Conservation (phyloP, 35 echinoderm and acorn worm species). For the Lytechinus pictus region DNA sequence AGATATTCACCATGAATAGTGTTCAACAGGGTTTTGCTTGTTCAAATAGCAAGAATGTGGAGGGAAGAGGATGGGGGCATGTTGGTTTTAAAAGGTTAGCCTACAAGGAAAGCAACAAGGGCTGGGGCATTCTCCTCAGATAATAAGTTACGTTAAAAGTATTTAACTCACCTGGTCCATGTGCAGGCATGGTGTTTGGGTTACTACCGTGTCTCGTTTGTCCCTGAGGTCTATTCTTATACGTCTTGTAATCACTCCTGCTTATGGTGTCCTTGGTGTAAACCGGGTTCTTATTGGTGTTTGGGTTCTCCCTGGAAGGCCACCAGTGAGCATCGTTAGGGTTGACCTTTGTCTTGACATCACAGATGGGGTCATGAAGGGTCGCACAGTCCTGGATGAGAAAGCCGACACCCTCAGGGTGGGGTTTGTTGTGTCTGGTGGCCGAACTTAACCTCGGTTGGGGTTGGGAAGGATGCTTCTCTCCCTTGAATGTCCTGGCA, state of each 20-base stretch:
- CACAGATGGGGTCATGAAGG: constrained; percentile 89
- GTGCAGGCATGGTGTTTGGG: constrained; percentile 58
- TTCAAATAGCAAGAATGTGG: too few relatives aligned
- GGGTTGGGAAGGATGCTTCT: constrained; percentile 41
- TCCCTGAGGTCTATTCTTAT: constrained; percentile 2
- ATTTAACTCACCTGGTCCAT: constrained; percentile 76
- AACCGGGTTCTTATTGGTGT: constrained; percentile 47
- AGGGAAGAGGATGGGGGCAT: too few relatives aligned
- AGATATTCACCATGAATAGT: neutral
- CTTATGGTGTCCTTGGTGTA: constrained; percentile 76
- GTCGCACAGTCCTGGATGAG: constrained; percentile 77
- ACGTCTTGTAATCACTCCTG: constrained; percentile 63
- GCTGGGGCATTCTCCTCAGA: too few relatives aligned
- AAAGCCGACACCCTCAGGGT: constrained; percentile 77
- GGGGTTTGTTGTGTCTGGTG: constrained; percentile 62
- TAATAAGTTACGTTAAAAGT: too few relatives aligned
- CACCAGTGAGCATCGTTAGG: constrained; percentile 72
- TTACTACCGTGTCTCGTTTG: constrained; percentile 84
- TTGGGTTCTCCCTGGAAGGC: constrained; percentile 56
- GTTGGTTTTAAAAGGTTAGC: too few relatives aligned
- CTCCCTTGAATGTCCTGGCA: constrained; percentile 21
- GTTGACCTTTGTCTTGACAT: constrained; percentile 70
- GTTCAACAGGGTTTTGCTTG: too few relatives aligned
- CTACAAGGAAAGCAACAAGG: too few relatives aligned
- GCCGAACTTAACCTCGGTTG: constrained; percentile 46